Evolutionary conservation across 2,888 invertebrate genomes (phyloP).

Genomic region (Axea sp.): DNA sequence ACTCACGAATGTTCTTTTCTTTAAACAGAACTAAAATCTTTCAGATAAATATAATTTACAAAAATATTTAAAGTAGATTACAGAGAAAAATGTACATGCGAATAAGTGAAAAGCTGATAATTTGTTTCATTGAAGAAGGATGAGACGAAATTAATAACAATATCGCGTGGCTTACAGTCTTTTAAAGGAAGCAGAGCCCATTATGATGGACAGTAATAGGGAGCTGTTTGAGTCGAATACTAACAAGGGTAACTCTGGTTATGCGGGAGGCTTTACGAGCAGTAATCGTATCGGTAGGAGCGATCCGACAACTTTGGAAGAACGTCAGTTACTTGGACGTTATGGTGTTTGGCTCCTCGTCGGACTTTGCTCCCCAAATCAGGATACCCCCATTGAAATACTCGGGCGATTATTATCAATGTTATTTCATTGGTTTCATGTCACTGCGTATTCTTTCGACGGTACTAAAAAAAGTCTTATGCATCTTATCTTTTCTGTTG

Average conservation of each 20-base stretch:
- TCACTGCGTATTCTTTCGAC: slow-evolving; percentile 97
- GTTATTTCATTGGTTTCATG: slow-evolving; percentile 99
- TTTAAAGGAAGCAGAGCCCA: slow-evolving; percentile 94
- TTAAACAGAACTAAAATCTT: too few species aligned
- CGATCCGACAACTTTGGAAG: slow-evolving; percentile 83
- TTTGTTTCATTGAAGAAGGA: slow-evolving; percentile 25
- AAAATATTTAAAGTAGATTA: slow-evolving; percentile 2
- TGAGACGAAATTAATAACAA: slow-evolving; percentile 30
- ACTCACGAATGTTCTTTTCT: too few species aligned
- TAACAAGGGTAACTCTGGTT: slow-evolving; percentile 74
- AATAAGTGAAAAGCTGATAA: slow-evolving; percentile 52
- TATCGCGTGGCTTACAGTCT: slow-evolving; percentile 79
- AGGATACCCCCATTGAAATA: slow-evolving; percentile 88
- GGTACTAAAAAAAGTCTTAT: slow-evolving; percentile 83
- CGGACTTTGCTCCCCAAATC: slow-evolving; percentile 91
- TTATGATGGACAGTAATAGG: slow-evolving; percentile 84
- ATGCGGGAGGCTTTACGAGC: slow-evolving; percentile 66
- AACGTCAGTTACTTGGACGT: slow-evolving; percentile 92
- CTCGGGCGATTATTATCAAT: slow-evolving; percentile 96
- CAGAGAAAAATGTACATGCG: background rate
- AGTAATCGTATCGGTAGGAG: slow-evolving; percentile 65
- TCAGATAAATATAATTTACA: too few species aligned
- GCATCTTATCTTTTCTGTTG: slow-evolving; percentile 79
- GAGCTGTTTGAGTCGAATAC: slow-evolving; percentile 78
- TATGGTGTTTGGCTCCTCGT: slow-evolving; percentile 99